Evolutionary conservation across 2,797 vertebrate genomes (phyloP).

Genomic region (Lagocephalus sceleratus): DNA sequence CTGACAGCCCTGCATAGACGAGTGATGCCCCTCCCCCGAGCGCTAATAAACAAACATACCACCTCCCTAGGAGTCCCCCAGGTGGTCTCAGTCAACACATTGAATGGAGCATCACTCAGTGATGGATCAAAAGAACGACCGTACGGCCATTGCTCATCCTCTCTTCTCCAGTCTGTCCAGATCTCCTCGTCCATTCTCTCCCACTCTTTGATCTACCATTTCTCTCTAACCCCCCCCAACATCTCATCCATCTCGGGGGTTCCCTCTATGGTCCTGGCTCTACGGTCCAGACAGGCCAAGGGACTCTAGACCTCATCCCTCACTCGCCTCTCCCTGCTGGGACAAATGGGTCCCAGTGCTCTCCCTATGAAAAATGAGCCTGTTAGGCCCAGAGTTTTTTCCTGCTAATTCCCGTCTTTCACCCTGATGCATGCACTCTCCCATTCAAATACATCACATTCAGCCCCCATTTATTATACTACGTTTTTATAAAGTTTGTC

Average conservation of each 20-base stretch:
- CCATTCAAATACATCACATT: conserved; percentile 26
- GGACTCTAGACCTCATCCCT: conserved; percentile 52
- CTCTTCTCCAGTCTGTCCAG: conserved; percentile 21
- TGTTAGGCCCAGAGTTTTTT: conserved; percentile 14
- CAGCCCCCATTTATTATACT: conserved; percentile 6
- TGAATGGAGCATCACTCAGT: conserved; percentile 67
- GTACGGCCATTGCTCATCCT: conserved; percentile 50
- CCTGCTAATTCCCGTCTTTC: conserved; percentile 27
- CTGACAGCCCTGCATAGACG: conserved; percentile 57
- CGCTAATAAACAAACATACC: conserved; percentile 65
- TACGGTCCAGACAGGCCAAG: conserved; percentile 45
- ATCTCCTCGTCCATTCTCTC: conserved; percentile 26
- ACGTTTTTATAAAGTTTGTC: not conserved
- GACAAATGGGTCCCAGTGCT: conserved; percentile 59
- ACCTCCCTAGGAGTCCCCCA: conserved; percentile 55
- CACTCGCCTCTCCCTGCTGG: conserved; percentile 50
- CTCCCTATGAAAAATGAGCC: conserved; percentile 51
- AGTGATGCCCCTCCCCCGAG: conserved; percentile 43
- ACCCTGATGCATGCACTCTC: conserved; percentile 11
- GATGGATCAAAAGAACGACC: conserved; percentile 65
- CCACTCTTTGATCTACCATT: conserved; percentile 41
- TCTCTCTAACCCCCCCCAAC: conserved; percentile 12
- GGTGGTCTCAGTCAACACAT: conserved; percentile 67
- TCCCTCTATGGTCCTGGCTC: conserved; percentile 33
- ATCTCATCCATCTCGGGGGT: conserved; percentile 63